These are phyloP conservation scores for Corythornis vintsioides DNA, from an alignment of 2,113 vertebrate species.

Conservation along the genomic window DNA sequence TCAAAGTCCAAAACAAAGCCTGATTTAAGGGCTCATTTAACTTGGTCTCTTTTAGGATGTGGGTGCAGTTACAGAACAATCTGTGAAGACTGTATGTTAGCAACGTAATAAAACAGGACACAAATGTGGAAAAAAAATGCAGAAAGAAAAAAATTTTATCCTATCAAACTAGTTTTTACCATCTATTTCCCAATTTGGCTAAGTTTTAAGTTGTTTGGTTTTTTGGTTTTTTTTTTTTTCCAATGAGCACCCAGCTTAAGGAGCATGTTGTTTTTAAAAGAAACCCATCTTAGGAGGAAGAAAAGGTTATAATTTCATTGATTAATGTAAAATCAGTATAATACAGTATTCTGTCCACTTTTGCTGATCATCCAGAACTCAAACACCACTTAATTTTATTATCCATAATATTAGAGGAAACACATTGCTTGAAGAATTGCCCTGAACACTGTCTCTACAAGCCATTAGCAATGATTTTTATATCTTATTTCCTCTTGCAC, in stretches of 20 bases:
- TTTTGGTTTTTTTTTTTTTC: neutral
- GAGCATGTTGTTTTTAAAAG: neutral
- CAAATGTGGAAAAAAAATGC: neutral
- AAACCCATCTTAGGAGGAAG: neutral
- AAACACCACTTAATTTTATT: neutral
- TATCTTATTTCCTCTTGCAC: neutral
- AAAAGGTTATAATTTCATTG: neutral
- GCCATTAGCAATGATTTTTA: neutral
- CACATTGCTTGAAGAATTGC: neutral
- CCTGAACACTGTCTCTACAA: neutral
- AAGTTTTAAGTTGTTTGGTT: neutral
- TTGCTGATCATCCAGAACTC: neutral
- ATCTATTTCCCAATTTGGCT: neutral
- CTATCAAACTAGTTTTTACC: neutral
- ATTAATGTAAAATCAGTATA: neutral
- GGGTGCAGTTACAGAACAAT: neutral
- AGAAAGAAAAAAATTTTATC: neutral
- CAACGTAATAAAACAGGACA: neutral
- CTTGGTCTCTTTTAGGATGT: neutral
- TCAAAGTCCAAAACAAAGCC: neutral
- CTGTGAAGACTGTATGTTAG: neutral
- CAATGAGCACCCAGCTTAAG: neutral
- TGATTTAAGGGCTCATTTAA: neutral
- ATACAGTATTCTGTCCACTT: neutral
- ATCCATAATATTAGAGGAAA: neutral